These are phyloP conservation scores for Loris lydekkerianus DNA, from an alignment of 2,797 vertebrate species.

Conservation along the genomic window DNA sequence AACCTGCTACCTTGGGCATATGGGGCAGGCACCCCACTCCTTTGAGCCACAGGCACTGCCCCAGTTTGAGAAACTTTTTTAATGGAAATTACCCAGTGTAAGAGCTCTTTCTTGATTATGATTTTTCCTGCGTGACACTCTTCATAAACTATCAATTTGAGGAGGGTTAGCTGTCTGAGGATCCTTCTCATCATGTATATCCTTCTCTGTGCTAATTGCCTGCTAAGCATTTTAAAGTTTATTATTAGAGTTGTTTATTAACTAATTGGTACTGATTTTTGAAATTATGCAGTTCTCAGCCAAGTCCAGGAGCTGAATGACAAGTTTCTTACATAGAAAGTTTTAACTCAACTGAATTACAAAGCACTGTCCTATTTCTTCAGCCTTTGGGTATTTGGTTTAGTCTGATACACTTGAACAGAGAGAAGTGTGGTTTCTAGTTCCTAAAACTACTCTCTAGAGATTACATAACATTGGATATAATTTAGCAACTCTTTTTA, in stretches of 20 bases:
- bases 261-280: conserved; percentile 48
- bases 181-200: neutral
- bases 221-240: conserved; percentile 26
- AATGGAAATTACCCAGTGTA: neutral
- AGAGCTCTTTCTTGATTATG: neutral
- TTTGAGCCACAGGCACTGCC: too few relatives aligned
- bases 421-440: conserved; percentile 63
- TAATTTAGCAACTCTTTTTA: conserved; percentile 68
- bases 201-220: neutral
- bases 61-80: conserved; percentile 43
- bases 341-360: conserved; percentile 55
- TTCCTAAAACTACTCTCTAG: conserved; percentile 65
- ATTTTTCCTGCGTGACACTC: neutral
- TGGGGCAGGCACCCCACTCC: too few relatives aligned
- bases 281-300: neutral
- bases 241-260: conserved; percentile 61
- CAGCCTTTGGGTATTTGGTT: conserved; percentile 48
- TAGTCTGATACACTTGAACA: conserved; percentile 45
- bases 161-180: neutral
- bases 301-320: conserved; percentile 44
- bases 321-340: conserved; percentile 44
- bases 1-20: too few relatives aligned
- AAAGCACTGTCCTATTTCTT: conserved; percentile 62
- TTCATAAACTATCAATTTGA: neutral
- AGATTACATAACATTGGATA: conserved; percentile 62